Conservation (phyloP, 2,888 invertebrate species). For the Adineta ricciae region DNA sequence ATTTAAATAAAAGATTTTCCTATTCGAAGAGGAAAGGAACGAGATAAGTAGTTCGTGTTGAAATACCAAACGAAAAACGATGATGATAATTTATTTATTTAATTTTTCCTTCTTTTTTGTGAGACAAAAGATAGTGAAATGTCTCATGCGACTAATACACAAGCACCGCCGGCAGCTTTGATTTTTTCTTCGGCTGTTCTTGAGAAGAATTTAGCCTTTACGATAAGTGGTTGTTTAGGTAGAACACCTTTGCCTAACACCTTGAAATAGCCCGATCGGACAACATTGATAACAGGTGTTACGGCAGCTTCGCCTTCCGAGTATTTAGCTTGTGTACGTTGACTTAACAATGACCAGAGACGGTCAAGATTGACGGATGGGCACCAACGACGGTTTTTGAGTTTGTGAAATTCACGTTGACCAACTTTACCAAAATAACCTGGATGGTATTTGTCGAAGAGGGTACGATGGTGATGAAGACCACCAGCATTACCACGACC, state of each 20-base stretch:
- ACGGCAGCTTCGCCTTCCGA: conserved; percentile 67
- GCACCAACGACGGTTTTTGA: conserved; percentile 78
- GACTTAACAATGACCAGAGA: conserved; percentile 87
- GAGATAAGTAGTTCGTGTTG: background rate
- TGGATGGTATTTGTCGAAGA: conserved; percentile 96
- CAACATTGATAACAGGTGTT: conserved; percentile 92
- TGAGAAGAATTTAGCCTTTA: conserved; percentile 97
- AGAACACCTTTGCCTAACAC: conserved; percentile 90
- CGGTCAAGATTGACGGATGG: conserved; percentile 90
- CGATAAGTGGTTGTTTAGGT: conserved; percentile 92
- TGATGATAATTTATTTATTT: conserved; percentile 26
- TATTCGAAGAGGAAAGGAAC: background rate
- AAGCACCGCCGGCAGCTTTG: conserved; percentile 89
- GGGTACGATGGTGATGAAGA: conserved; percentile 96
- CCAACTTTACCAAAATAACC: conserved; percentile 99
- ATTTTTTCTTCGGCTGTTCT: conserved; percentile 91
- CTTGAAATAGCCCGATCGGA: conserved; percentile 91
- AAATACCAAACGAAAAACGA: background rate
- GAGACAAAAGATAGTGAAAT: conserved; percentile 12
- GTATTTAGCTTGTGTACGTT: conserved; percentile 74
- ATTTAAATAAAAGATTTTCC: background rate
- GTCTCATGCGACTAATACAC: conserved; percentile 79
- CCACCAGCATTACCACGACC: conserved; percentile 99
- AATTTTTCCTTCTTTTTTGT: conserved; percentile 24
- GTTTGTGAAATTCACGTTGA: conserved; percentile 93